A percentile compares a stretch with the other conserved stretches of the same genome.
These are phyloP conservation scores for Clostera curtula DNA, from an alignment of 2,888 invertebrate species.

Conservation along the genomic window DNA sequence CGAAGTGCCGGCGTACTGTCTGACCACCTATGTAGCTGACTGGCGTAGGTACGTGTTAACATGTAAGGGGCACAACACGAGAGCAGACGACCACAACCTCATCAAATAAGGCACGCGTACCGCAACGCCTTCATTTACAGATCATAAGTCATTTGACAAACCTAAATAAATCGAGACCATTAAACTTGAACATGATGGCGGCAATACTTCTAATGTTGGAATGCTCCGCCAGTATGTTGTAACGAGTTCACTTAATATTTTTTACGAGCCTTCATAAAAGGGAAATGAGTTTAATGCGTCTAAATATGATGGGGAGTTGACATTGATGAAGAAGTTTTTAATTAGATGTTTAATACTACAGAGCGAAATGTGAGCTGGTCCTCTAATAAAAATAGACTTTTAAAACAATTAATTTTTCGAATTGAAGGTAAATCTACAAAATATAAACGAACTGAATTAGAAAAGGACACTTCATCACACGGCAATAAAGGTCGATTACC, in stretches of 20 bases:
- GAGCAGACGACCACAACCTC: conserved; percentile 17
- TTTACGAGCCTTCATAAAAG: conserved; percentile 24
- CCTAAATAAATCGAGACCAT: conserved; percentile 7
- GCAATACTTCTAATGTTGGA: conserved; percentile 1
- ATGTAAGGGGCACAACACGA: background rate
- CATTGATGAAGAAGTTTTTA: conserved; percentile 8
- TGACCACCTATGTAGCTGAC: conserved; percentile 36
- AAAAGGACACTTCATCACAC: no score
- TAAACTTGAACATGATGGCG: conserved; percentile 6
- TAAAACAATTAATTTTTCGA: no score
- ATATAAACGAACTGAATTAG: no score
- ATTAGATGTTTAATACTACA: background rate
- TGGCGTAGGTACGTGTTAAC: background rate
- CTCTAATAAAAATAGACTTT: no score
- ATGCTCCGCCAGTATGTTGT: conserved; percentile 8
- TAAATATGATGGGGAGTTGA: conserved; percentile 20
- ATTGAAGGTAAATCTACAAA: no score
- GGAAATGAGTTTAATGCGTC: conserved; percentile 18
- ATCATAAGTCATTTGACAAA: conserved; percentile 11
- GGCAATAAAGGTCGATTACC: conserved; percentile 36
- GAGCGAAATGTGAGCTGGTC: background rate
- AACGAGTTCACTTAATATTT: conserved; percentile 11
- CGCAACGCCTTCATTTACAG: conserved; percentile 5
- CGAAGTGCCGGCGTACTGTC: conserved; percentile 31
- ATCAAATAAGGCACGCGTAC: conserved; percentile 6